phyloP scores from a whole-genome alignment of 2,113 vertebrate genomes.

The Brienomyrus longianalis region DNA sequence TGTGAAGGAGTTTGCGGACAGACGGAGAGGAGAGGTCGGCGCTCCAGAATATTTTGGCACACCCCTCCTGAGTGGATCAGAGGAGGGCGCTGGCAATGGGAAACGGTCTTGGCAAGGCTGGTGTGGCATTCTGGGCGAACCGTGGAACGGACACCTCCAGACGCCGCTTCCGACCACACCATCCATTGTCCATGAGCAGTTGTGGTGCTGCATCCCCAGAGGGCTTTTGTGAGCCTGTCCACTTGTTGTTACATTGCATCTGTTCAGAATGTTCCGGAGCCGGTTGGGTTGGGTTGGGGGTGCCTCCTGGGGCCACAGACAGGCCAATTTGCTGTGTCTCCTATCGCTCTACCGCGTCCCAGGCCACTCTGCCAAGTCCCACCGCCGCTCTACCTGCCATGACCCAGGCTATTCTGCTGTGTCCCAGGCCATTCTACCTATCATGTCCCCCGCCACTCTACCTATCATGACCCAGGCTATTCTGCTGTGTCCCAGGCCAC shows the following conservation, averaged over 20 bases:
- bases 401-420: no score
- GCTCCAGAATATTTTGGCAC: not conserved
- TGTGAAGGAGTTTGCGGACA: not conserved
- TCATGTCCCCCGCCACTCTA: no score
- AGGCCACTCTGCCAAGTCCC: no score
- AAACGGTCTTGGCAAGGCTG: not conserved
- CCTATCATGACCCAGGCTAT: no score
- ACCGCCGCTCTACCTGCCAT: no score
- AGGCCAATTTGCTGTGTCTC: not conserved
- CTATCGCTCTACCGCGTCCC: rapidly evolving
- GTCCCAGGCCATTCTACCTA: no score
- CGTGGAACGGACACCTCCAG: not conserved
- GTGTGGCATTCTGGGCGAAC: not conserved
- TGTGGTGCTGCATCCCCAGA: not conserved
- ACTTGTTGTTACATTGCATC: not conserved
- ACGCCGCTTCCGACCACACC: not conserved
- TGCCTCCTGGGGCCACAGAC: not conserved
- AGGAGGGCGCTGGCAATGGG: not conserved
- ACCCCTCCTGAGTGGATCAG: not conserved
- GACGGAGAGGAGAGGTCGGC: not conserved
- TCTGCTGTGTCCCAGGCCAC: no score
- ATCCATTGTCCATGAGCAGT: not conserved
- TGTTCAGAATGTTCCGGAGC: not conserved
- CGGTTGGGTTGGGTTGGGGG: not conserved
- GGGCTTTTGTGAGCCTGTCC: not conserved